Percentiles rank a stretch among this genome's conserved stretches.
Evolutionary conservation across 2,797 vertebrate species (phyloP).

Genomic region (Delichon dasypus): DNA sequence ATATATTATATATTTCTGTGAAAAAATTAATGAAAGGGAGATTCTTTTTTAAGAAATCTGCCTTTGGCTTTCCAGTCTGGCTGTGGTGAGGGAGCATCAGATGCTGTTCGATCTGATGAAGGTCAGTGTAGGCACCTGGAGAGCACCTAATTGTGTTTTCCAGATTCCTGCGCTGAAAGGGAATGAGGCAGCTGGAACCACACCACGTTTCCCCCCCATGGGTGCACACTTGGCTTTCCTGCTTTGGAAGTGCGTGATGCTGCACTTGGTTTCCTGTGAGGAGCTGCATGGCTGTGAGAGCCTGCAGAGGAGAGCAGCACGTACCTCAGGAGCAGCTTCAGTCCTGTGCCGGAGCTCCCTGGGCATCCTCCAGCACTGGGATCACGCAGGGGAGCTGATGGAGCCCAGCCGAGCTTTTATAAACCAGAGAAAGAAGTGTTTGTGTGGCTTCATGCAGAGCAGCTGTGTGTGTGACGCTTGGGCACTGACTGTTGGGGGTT

Average conservation of each 20-base stretch:
- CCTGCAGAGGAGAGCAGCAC: neutral
- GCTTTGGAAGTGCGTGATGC: neutral
- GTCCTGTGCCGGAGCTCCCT: neutral
- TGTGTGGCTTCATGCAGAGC: neutral
- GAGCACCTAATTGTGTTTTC: neutral
- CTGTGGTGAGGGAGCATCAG: neutral
- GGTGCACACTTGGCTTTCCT: neutral
- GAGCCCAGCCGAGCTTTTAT: neutral
- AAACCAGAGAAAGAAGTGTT: neutral
- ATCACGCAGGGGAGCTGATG: neutral
- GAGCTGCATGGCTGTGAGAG: neutral
- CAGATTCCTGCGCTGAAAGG: neutral
- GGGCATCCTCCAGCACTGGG: neutral
- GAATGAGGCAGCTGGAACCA: neutral
- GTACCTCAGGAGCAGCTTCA: neutral
- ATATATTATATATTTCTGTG: constrained; percentile 37
- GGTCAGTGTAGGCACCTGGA: neutral
- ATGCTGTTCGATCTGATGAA: neutral
- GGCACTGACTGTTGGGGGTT: neutral
- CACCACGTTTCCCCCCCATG: rapidly evolving
- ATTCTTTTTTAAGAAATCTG: neutral
- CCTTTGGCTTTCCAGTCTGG: neutral
- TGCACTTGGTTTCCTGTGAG: neutral
- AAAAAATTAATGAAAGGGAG: neutral
- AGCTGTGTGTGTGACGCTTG: neutral